Base-by-base conservation (phyloP, 2,797 vertebrate genomes). In the Enteromius anoplus region DNA sequence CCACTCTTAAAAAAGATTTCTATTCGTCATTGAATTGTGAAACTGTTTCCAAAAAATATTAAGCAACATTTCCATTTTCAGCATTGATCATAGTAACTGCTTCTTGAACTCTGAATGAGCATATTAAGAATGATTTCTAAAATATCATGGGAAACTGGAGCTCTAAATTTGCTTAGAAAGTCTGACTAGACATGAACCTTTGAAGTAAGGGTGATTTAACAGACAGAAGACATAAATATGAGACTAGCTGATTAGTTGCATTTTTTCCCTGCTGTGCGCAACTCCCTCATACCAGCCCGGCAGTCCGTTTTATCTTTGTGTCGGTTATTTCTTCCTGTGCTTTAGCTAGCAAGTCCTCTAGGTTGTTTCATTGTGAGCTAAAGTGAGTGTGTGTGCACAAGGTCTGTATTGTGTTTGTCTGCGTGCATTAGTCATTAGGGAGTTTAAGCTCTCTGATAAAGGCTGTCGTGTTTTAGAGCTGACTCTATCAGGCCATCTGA, bases 401-500 rank as follows among this genome's bases (percentile, higher is more conserved):
- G 71, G 66, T 62, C 64, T 72, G 47, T 12, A 68, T 45, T 45
- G 47, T 75, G 80, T 40, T 66, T 45, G 82, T 77, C 37, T 75
- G 75, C 26, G 26, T 70, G 58, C 51, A 62, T 80, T 71, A 32
- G 69, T 68, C 69, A 62, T 81, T 81, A 78, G 69, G 72, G 79
- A 82, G 78, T 81, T 84, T 29, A 71, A 66, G 40, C n/a, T 47
- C 42, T 15, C 76, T 37, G 45, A 81, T 75, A 73, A 65, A 77
- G 37, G 73, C 68, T 76, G 37, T 66, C 66, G 21, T 84, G 75
- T 73, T 81, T 77, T 55, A 82, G 76, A 84, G 64, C 64, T 88
- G 84, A 86, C 75, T 80, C 72, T 85, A 77, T 85, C 75, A 68
- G 55, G 83, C 84, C 70, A 86, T 87, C 80, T 32, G 79, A 84